Evolutionary conservation across 2,113 vertebrate genomes (phyloP), one percentile per base, ranked within the genome.

Genomic region (Athene noctua): DNA sequence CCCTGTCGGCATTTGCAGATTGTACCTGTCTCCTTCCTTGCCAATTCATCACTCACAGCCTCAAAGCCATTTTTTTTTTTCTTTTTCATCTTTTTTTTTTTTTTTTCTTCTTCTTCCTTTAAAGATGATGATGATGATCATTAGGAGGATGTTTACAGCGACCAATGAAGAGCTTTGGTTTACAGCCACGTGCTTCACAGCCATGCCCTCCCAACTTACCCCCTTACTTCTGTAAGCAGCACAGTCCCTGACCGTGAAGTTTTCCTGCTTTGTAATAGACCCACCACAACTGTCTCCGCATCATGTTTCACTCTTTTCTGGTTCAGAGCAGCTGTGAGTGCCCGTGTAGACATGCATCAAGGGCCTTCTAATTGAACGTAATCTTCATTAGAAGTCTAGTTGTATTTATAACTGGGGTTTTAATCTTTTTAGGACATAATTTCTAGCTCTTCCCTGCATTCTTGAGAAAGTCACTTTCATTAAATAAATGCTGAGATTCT

Each of bases 221-320:
- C 34, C 22, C 49, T 51, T 5, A 10, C n/a, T 21, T 27, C 89
- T 66, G 36, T 10, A 6, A 29, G 59, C 27, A 66, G 51, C 36
- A 14, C 36, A 9, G 10, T 15, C 63, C 11, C 44, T 47, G 19
- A 5, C 6, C 0, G 1, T 13, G 32, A 36, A 15, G 4, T 30
- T 54, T 30, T 40, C 46, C 68, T 54, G 46, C 52, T 30, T 17
- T 73, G 22, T 7, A 21, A 21, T 0, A 42, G 40, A 52, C 21
- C 30, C 67, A 44, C 47, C 13, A 18, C 13, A 25, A 62, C 23
- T 2, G 15, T 34, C 15, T 54, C 80, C 34, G 62, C 54, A 13
- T 21, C 19, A 1, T 0, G 3, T 36, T 86, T 63, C 16, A 20
- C 8, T 3, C 22, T 38, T 10, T 9, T 6, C 36, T 40, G 70